A percentile compares a stretch with the other conserved stretches of the same genome.
These are phyloP conservation scores for Tineola bisselliella DNA, from an alignment of 2,888 invertebrate species.

Conservation along the genomic window DNA sequence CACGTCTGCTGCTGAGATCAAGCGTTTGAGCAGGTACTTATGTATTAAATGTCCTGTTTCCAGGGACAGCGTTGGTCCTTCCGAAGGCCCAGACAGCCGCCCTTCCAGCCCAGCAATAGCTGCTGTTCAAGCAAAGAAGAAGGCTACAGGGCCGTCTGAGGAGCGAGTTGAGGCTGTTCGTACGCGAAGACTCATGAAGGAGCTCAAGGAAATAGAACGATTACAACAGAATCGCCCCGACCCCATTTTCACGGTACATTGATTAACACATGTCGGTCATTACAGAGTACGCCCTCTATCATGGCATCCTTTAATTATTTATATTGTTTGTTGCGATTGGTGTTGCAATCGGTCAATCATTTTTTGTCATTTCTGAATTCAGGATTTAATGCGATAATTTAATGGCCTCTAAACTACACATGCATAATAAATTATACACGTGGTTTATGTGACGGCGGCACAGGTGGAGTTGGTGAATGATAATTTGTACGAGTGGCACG, in stretches of 20 bases:
- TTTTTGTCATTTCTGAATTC: neutral
- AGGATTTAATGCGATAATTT: neutral
- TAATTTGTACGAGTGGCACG: constrained; percentile 89
- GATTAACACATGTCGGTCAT: neutral
- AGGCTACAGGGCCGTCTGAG: constrained; percentile 44
- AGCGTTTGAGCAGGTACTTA: too few relatives aligned
- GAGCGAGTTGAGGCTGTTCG: constrained; percentile 67
- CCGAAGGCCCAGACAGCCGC: constrained; percentile 53
- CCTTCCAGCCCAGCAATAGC: constrained; percentile 58
- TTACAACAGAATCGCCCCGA: constrained; percentile 75
- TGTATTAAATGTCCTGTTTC: constrained; percentile 13
- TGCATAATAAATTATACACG: too few relatives aligned
- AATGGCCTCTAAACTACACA: neutral
- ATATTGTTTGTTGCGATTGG: neutral
- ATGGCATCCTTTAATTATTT: neutral
- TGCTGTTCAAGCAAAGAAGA: constrained; percentile 54
- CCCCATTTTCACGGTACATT: constrained; percentile 76
- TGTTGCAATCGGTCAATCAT: neutral
- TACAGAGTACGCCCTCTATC: neutral
- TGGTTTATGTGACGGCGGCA: too few relatives aligned
- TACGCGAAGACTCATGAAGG: constrained; percentile 85
- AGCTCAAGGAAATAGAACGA: constrained; percentile 81
- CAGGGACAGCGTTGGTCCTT: constrained; percentile 62
- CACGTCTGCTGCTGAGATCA: too few relatives aligned
- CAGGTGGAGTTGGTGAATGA: constrained; percentile 85